A percentile compares a stretch with the other conserved stretches of the same genome.
phyloP scores from a whole-genome alignment of 2,797 vertebrate genomes.

The Dermochelys coriacea region DNA sequence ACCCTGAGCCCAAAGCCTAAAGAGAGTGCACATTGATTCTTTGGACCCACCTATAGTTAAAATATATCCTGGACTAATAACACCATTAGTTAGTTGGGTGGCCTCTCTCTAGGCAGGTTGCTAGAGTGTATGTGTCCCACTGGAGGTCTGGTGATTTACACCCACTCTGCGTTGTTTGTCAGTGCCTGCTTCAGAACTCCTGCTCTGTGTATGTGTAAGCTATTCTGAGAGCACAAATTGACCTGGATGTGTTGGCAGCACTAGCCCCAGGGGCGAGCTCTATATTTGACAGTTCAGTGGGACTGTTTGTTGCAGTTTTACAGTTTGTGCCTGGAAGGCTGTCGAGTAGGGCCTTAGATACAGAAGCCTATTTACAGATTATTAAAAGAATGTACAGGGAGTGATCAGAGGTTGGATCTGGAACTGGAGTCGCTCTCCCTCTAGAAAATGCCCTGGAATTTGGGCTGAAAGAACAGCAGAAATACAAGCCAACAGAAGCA shows the following conservation, averaged over 20 bases:
- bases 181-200: not conserved
- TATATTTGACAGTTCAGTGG: constrained; percentile 5
- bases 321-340: not conserved
- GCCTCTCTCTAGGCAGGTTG: not conserved
- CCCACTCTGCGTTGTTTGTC: not conserved
- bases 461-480: not conserved
- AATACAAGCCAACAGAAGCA: not conserved
- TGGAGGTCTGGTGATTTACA: not conserved
- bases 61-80: not conserved
- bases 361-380: not conserved
- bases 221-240: not conserved
- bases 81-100: not conserved
- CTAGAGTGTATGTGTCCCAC: not conserved
- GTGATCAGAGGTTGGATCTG: not conserved
- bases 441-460: not conserved
- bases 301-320: not conserved
- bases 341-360: not conserved
- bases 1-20: not conserved
- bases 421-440: not conserved
- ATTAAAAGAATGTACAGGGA: not conserved
- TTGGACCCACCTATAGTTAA: not conserved
- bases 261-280: not conserved
- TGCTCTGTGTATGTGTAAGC: not conserved
- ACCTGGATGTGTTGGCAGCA: not conserved
- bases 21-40: not conserved